A percentile compares a stretch with the other conserved stretches of the same genome.
phyloP scores from a whole-genome alignment of 2,113 vertebrate genomes.

The Equus quagga region DNA sequence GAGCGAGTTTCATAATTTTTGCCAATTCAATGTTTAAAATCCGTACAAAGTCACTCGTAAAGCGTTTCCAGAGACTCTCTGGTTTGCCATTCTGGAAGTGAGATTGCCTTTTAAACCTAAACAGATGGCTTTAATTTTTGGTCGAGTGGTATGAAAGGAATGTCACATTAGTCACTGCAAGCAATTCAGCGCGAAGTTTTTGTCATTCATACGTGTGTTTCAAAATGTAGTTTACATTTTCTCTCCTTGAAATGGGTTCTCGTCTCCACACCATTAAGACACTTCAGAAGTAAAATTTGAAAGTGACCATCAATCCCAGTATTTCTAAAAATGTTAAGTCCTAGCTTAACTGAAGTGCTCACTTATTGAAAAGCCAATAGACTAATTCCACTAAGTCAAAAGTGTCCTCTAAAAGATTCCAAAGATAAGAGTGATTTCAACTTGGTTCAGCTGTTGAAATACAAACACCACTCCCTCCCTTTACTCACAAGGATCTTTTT shows the following conservation, averaged over 20 bases:
- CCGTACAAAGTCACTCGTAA: slow-evolving; percentile 36
- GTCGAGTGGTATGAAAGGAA: slow-evolving; percentile 39
- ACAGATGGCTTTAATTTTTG: slow-evolving; percentile 69
- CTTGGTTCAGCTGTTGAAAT: neutral
- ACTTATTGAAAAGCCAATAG: slow-evolving; percentile 26
- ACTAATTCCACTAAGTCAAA: slow-evolving; percentile 16
- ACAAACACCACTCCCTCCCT: neutral
- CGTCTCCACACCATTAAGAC: neutral
- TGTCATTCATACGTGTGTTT: slow-evolving; percentile 10
- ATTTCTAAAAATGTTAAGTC: slow-evolving; percentile 20
- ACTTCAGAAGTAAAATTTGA: slow-evolving; percentile 41
- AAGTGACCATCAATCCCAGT: slow-evolving; percentile 33
- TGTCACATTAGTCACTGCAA: slow-evolving; percentile 20
- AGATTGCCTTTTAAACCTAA: slow-evolving; percentile 55
- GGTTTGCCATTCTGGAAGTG: neutral
- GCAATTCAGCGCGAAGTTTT: slow-evolving; percentile 23
- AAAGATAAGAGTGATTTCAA: neutral
- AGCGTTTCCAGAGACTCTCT: slow-evolving; percentile 28
- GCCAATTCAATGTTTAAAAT: slow-evolving; percentile 25
- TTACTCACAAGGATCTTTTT: neutral
- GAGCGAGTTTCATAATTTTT: neutral
- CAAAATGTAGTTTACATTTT: slow-evolving; percentile 49
- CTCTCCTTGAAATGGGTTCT: slow-evolving; percentile 22
- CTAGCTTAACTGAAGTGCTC: neutral
- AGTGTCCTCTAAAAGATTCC: neutral